Evolutionary conservation across 2,797 vertebrate species (phyloP).

Genomic region (Sebastes dallii): DNA sequence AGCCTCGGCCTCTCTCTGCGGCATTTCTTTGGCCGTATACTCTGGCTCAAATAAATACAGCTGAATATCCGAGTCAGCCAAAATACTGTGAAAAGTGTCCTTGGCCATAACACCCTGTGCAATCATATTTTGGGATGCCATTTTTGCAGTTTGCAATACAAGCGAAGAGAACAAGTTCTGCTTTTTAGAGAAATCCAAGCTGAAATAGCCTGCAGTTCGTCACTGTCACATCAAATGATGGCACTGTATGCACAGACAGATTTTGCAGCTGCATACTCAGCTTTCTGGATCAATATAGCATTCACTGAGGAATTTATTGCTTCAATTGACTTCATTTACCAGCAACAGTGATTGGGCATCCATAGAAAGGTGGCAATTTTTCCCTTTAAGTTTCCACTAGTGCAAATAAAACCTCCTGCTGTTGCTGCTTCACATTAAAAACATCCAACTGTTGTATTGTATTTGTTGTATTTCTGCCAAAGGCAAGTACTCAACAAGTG

Average conservation of each 20-base stretch:
- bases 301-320: background rate
- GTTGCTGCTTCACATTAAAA: background rate
- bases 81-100: no score
- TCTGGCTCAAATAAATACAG: accelerated
- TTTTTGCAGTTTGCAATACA: background rate
- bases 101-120: no score
- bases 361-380: background rate
- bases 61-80: background rate
- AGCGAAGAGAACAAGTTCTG: background rate
- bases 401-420: background rate
- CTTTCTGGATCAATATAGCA: background rate
- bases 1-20: no score
- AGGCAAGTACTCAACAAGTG: background rate
- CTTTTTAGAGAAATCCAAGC: background rate
- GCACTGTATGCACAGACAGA: no score
- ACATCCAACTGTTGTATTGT: background rate
- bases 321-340: background rate
- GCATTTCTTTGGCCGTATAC: no score
- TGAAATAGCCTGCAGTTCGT: background rate
- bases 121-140: background rate
- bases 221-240: background rate
- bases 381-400: background rate
- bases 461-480: background rate
- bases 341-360: background rate
- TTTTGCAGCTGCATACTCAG: background rate